Conservation (phyloP, 2,888 invertebrate species). For the Polylopha cassiicola region DNA sequence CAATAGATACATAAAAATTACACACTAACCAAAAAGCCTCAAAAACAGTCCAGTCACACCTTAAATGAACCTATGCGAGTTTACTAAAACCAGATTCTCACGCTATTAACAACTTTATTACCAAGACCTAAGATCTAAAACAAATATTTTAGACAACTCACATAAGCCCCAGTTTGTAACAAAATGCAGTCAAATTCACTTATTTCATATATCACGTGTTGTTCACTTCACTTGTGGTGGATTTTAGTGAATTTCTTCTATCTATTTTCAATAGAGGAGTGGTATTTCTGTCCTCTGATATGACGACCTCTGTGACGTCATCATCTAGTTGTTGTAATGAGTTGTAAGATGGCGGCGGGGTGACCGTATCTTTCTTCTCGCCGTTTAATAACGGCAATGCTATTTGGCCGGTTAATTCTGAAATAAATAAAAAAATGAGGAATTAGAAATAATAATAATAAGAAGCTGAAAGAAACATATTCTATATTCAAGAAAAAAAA, state of each 20-base stretch:
- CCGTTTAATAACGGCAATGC: slow-evolving; percentile 45
- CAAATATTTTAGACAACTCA: too few species aligned
- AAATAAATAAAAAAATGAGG: slow-evolving; percentile 24
- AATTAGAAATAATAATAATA: neutral
- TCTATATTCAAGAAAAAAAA: too few species aligned
- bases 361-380: slow-evolving; percentile 31
- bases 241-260: slow-evolving; percentile 27
- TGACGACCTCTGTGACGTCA: slow-evolving; percentile 53
- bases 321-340: slow-evolving; percentile 43
- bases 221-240: slow-evolving; percentile 33
- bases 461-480: too few species aligned
- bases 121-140: too few species aligned
- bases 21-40: too few species aligned
- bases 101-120: too few species aligned
- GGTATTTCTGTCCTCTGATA: slow-evolving; percentile 43
- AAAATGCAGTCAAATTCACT: slow-evolving; percentile 17
- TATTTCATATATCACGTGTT: slow-evolving; percentile 40
- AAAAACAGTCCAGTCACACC: too few species aligned
- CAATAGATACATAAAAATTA: too few species aligned
- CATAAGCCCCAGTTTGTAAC: too few species aligned
- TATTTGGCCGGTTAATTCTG: slow-evolving; percentile 62
- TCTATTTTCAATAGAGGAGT: slow-evolving; percentile 38
- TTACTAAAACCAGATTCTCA: too few species aligned
- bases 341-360: slow-evolving; percentile 61
- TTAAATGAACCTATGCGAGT: too few species aligned